Base-by-base conservation (phyloP, 2,888 invertebrate species). In the Therioaphis trifolii region DNA sequence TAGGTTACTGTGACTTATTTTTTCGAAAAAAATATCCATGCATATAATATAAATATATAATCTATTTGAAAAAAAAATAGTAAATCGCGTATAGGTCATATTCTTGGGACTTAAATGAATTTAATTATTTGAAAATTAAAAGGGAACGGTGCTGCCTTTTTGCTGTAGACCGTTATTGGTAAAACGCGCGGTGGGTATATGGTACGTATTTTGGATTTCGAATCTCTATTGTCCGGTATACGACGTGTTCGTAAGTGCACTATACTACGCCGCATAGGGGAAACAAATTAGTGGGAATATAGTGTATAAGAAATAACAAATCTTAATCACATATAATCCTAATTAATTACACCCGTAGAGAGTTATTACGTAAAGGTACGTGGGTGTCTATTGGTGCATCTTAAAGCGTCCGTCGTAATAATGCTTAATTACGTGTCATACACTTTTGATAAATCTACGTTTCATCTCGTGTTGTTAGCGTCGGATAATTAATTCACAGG, bases 391-490 rank as follows among this genome's bases (percentile, higher is more conserved):
- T 7, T 21, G 61, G 15, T 3, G 18, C 27, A 24, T 63, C 49
- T 11, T 24, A 40, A 40, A 35, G 21, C 15, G 43, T 15, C n/a
- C 40, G 66, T 43, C 43, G 68, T 68, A 78, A 78, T 78, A 78
- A 69, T 35, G 68, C 24, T 78, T 78, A 78, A 78, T 78, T 40
- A 69, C 78, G 66, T 78, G 78, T 78, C 78, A 18, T 55, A 52
- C 18, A 43, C 29, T 77, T 69, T 78, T 78, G 78, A 78, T 78
- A 55, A 69, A 78, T 78, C 68, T 52, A 27, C n/a, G 15, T 52
- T 49, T 35, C 63, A n/a, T 66, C 77, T 29, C 18, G 12, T 18
- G 66, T 78, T 49, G 66, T 66, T 66, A 78, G 15, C 66, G 68
- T 69, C 24, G 43, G 68, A 29, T 55, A 78, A 78, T 78, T 69